These are phyloP conservation scores for Drosophila rhopaloa DNA, from an alignment of 1,140 invertebrate species.

Conservation along the genomic window DNA sequence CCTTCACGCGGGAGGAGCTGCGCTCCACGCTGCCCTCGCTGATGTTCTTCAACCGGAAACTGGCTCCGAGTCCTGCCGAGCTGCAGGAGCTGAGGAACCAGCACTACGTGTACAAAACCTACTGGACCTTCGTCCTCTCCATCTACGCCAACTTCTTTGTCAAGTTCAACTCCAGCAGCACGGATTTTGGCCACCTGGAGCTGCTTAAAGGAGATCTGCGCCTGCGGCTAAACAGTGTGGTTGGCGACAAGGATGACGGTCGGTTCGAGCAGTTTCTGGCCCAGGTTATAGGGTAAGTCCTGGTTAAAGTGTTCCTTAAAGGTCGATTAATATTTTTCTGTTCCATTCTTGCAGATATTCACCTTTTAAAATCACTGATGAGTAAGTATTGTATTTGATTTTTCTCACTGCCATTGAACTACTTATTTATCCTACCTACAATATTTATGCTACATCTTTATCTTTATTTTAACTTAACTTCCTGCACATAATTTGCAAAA, in stretches of 20 bases:
- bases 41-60: conserved; percentile 81
- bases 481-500: background rate
- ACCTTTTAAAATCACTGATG: conserved; percentile 76
- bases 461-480: background rate
- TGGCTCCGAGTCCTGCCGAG: conserved; percentile 73
- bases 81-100: conserved; percentile 75
- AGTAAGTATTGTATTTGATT: conserved; percentile 59
- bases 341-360: conserved; percentile 59
- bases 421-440: no score
- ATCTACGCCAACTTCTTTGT: conserved; percentile 83
- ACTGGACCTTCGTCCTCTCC: conserved; percentile 81
- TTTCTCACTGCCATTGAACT: no score
- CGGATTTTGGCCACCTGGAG: conserved; percentile 70
- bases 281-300: conserved; percentile 73
- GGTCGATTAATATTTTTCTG: background rate
- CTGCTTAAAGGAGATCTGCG: conserved; percentile 70
- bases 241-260: conserved; percentile 74
- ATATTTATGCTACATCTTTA: no score
- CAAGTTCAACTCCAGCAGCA: conserved; percentile 67
- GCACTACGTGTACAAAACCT: conserved; percentile 83
- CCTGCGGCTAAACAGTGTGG: conserved; percentile 62
- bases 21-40: conserved; percentile 75
- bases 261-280: conserved; percentile 79
- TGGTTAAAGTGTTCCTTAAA: background rate
- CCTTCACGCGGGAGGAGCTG: conserved; percentile 75